Base-by-base conservation (phyloP, 1,140 invertebrate genomes). In the Drosophila pruinosa region DNA sequence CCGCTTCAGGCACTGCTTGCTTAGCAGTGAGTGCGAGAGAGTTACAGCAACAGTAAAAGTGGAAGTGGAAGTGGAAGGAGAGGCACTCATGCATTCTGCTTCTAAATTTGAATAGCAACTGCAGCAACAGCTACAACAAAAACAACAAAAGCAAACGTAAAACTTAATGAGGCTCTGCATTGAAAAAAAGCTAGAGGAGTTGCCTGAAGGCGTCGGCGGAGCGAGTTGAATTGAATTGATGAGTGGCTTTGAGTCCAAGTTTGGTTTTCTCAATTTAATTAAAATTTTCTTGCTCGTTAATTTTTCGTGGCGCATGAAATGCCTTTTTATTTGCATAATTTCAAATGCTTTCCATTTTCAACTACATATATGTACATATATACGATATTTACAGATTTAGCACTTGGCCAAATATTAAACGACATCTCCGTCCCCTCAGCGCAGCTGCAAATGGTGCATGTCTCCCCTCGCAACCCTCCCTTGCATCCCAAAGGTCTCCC, bases 221-320 rank as follows among this genome's bases (percentile, higher is more conserved):
- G 47, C 21, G 47, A 45, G 58, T 34, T 34, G 21, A 62, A 38
- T 68, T 26, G 28, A 52, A 63, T 48, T 62, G 57, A 62, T 69
- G 58, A 69, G 64, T 61, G 28, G 47, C 24, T 63, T 39, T 47
- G 52, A 50, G 59, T 75, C 59, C 63, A 48, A 65, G 70, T 73
- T 78, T 68, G 50, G 50, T 79, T 76, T 85, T 85, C 70, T 63
- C 80, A 59, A 80, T 80, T 85, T 86, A 79, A 85, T 85, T 85
- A 85, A 86, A 85, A 85, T 85, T 85, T 85, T 85, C 80, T 67
- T 80, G 68, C 63, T 77, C 80, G 81, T 80, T 85, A 71, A 58
- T 56, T 59, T 82, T 74, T 47, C 14, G 64, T 69, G 41, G 80
- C 21, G 76, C 80, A 80, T 85, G 80, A 80, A 85, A 80, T 63